Evolutionary conservation across 2,797 vertebrate genomes (phyloP).

Genomic region (Coccyzus lansbergi): DNA sequence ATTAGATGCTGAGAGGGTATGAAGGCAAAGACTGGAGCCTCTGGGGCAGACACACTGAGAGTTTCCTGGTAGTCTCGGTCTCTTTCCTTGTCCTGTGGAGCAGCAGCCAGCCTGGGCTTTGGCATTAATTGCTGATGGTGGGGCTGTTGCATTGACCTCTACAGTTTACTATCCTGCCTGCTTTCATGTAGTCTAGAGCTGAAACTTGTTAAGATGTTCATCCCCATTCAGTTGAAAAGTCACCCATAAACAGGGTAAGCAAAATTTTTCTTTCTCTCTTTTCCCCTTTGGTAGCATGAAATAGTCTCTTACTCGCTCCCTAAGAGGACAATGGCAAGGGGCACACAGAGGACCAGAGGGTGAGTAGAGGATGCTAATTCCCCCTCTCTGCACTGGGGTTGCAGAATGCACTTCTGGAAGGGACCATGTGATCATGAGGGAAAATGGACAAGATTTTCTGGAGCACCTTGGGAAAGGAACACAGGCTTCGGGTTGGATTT

Average conservation of each 20-base stretch:
- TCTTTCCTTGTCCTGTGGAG: neutral
- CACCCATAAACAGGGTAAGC: neutral
- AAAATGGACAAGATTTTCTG: neutral
- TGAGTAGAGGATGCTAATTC: neutral
- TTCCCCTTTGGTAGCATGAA: neutral
- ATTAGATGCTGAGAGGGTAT: neutral
- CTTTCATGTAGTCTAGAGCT: neutral
- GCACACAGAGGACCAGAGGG: neutral
- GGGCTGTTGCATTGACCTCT: neutral
- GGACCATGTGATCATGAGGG: neutral
- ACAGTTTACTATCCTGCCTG: neutral
- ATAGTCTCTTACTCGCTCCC: rapidly evolving
- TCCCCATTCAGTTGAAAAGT: neutral
- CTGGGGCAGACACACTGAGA: neutral
- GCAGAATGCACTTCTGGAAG: neutral
- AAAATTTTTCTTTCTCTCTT: neutral
- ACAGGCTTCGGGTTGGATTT: neutral
- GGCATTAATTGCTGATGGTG: neutral
- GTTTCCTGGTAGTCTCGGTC: neutral
- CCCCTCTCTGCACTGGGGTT: rapidly evolving
- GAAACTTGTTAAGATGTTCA: neutral
- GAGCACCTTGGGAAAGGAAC: neutral
- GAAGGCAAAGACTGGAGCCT: neutral
- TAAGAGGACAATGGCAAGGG: neutral
- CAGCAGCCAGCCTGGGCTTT: neutral